Base-by-base conservation (phyloP, 1,140 invertebrate genomes). In the Delia radicum region DNA sequence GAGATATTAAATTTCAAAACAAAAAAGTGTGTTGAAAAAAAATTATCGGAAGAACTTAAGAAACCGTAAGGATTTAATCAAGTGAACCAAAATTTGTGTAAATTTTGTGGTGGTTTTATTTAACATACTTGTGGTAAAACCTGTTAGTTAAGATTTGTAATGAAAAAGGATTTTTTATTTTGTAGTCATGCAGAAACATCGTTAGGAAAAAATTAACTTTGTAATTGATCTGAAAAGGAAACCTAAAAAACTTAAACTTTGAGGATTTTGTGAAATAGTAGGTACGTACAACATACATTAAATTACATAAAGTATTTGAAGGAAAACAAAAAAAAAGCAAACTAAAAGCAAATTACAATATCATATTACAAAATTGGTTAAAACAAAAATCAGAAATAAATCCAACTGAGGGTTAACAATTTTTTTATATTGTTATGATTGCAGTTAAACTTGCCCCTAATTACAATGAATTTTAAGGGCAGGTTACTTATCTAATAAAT, bases 191-290 rank as follows among this genome's bases (percentile, higher is more conserved):
- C n/a, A 33, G 5, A 61, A 31, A 55, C 61, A 63, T 73, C 74
- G 62, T 74, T 77, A 74, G 62, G 31, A 82, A 82, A 82, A 79
- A 75, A 62, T 77, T 69, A 79, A 75, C 80, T 79, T 78, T 83
- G 83, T 82, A 84, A 85, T 85, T 83, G 83, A 85, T 81, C 81
- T 82, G 61, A 77, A 79, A 80, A 83, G 83, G 83, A 85, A 85
- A 82, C 83, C 83, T 78, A 83, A 85, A 85, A 84, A 85, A 84
- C 76, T 76, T 76, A 24, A 55, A 55, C 48, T 55, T 55, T 55
- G 8, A 55, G 48, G 48, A 55, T 55, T n/a, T 55, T 55, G 48
- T 55, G n/a, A n/a, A 55, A 55, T 67, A 15, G n/a, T 29, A 31
- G 10, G 18, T 29, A 26, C 63, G 18, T 27, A 29, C 29, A 31